Evolutionary conservation across 2,888 invertebrate genomes (phyloP), one percentile per base, ranked within the genome.

Genomic region (Idaea dimidiata): DNA sequence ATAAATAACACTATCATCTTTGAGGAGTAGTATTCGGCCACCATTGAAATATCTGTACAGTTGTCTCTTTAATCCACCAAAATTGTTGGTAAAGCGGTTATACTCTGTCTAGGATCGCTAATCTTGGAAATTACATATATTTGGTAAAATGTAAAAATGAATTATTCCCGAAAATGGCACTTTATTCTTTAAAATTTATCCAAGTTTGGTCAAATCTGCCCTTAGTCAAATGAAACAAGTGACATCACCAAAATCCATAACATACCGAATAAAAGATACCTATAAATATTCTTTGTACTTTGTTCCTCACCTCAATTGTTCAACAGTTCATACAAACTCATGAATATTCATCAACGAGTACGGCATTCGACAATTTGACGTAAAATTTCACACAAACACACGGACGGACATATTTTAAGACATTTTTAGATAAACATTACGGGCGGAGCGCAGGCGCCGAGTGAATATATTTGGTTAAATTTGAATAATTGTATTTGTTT

Each of bases 301-400:
- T 17, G 54, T 55, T 55, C 54, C 54, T 17, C 69, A 69, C 70
- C 72, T 67, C 62, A 33, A 55, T 63, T 73, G 74, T 79, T 56
- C 6, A 56, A 18, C 43, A 43, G 43, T 43, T 43, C 43, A 55
- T 17, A 79, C 73, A 65, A 72, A 72, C 70, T 76, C 75, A 82
- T 91, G 88, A 89, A 91, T 91, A 91, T 91, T 91, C 90, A 91
- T 84, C 77, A 72, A 82, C 79, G 78, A 78, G 74, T 43, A 78
- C 74, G 81, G 80, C 77, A 86, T 87, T 86, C 82, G 82, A 84
- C 87, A 89, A 88, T 87, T 87, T 88, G 87, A 84, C 88, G 86
- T 84, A 83, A 87, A 86, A 87, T 91, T 90, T 91, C 90, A 91
- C 90, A 88, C 91, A 90, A 91, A 89, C 85, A 87, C 69, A 75